Percentiles rank a stretch among this genome's conserved stretches.
Conservation (phyloP, 2,797 vertebrate genomes). For the Taenioides sp. region DNA sequence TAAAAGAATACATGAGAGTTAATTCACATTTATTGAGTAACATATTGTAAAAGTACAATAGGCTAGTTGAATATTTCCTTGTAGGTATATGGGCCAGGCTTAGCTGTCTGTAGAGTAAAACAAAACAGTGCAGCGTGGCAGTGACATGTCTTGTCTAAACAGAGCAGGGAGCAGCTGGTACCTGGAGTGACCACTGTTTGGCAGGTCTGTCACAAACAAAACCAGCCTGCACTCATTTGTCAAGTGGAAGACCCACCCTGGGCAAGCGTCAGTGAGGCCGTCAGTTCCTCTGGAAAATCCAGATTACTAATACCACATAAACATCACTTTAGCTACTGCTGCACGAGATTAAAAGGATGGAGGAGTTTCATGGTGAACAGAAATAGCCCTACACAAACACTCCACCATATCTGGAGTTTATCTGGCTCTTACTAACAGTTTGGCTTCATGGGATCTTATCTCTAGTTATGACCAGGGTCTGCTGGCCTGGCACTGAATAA, state of each 20-base stretch:
- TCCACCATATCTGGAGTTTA: conserved; percentile 2
- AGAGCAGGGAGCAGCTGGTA: conserved; percentile 4
- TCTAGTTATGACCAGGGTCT: background rate
- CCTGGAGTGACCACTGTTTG: conserved; percentile 30
- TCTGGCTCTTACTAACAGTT: conserved; percentile 4
- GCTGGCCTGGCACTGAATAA: conserved; percentile 1
- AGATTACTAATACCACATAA: conserved; percentile 43
- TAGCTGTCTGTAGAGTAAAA: background rate
- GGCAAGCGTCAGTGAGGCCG: conserved; percentile 46
- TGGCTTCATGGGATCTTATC: conserved; percentile 14
- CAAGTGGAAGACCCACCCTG: conserved; percentile 59
- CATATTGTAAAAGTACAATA: background rate
- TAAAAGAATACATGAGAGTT: background rate
- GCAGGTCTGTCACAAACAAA: conserved; percentile 42
- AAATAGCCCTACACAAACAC: background rate
- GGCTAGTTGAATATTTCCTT: background rate
- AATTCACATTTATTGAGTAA: background rate
- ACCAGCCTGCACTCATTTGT: conserved; percentile 52
- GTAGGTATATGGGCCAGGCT: background rate
- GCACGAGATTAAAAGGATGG: conserved; percentile 13
- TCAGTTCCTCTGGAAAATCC: conserved; percentile 48
- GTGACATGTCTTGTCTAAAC: background rate
- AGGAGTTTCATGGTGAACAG: background rate
- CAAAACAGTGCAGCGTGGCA: background rate
- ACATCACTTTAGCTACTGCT: conserved; percentile 11